A percentile compares a stretch with the other conserved stretches of the same genome.
Conservation (phyloP, 2,797 vertebrate species). For the Phataginus tetradactyla region DNA sequence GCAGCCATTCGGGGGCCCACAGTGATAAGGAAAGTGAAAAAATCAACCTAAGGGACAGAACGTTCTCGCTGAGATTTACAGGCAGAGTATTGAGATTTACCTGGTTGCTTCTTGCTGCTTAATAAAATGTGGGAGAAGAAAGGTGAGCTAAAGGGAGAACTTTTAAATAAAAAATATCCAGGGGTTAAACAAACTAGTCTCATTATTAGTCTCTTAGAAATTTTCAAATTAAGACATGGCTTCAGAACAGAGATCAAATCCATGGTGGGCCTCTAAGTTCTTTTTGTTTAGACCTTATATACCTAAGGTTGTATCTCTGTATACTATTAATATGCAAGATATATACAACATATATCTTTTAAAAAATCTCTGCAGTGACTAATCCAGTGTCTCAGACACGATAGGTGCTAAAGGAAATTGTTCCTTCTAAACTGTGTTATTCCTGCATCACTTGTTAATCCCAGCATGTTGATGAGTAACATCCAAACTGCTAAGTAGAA, state of each 20-base stretch:
- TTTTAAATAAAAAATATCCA: neutral
- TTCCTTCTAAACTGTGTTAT: neutral
- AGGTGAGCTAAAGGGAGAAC: neutral
- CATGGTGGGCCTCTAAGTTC: neutral
- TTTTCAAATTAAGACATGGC: neutral
- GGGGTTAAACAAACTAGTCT: neutral
- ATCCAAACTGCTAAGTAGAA: neutral
- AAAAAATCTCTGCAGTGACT: neutral
- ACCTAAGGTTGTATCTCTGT: neutral
- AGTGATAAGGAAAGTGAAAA: neutral
- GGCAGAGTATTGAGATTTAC: neutral
- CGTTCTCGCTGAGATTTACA: neutral
- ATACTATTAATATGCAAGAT: neutral
- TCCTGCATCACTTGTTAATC: neutral
- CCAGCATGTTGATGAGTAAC: neutral
- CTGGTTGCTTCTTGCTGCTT: neutral
- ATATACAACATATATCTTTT: rapidly evolving
- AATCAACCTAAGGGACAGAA: neutral
- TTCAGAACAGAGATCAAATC: neutral
- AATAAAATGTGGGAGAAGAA: neutral
- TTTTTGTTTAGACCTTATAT: neutral
- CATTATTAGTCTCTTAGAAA: neutral
- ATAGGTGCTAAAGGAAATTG: neutral
- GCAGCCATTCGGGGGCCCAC: no score
- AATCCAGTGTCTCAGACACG: neutral